Percentiles rank a stretch among this genome's conserved stretches.
Evolutionary conservation across 2,888 invertebrate genomes (phyloP).

Genomic region (Chymomyza caudatula): DNA sequence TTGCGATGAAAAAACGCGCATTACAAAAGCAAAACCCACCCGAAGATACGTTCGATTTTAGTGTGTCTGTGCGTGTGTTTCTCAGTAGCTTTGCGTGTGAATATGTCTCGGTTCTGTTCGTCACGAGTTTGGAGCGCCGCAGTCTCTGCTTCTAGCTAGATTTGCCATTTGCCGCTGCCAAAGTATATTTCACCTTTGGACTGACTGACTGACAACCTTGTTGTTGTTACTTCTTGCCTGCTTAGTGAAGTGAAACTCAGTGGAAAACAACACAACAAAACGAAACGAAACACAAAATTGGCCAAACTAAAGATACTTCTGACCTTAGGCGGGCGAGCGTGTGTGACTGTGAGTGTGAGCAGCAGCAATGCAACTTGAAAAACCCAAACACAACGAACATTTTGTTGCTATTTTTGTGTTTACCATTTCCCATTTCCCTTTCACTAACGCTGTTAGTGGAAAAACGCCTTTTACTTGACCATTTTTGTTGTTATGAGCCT

Average conservation of each 20-base stretch:
- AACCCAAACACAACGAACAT: not conserved
- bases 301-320: constrained; percentile 25
- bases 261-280: constrained; percentile 11
- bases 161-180: not conserved
- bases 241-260: constrained; percentile 55
- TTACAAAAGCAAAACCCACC: not conserved
- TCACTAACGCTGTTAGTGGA: constrained; percentile 47
- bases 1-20: not conserved
- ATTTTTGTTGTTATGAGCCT: constrained; percentile 1
- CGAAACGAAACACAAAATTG: constrained; percentile 15
- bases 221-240: constrained; percentile 13
- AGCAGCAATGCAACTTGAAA: not conserved
- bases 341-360: constrained; percentile 3
- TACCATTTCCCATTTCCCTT: constrained; percentile 51
- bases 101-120: constrained; percentile 21
- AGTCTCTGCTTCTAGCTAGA: constrained; percentile 11
- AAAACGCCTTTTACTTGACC: constrained; percentile 64
- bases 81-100: not conserved
- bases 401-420: not conserved
- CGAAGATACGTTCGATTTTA: constrained; percentile 1
- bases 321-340: constrained; percentile 44
- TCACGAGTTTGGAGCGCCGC: constrained; percentile 63
- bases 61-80: constrained; percentile 17
- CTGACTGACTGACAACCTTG: constrained; percentile 29
- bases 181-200: constrained; percentile 53